A percentile compares a stretch with the other conserved stretches of the same genome.
These are phyloP conservation scores for Drosophila imparisetae DNA, from an alignment of 2,888 invertebrate genomes.

Conservation along the genomic window DNA sequence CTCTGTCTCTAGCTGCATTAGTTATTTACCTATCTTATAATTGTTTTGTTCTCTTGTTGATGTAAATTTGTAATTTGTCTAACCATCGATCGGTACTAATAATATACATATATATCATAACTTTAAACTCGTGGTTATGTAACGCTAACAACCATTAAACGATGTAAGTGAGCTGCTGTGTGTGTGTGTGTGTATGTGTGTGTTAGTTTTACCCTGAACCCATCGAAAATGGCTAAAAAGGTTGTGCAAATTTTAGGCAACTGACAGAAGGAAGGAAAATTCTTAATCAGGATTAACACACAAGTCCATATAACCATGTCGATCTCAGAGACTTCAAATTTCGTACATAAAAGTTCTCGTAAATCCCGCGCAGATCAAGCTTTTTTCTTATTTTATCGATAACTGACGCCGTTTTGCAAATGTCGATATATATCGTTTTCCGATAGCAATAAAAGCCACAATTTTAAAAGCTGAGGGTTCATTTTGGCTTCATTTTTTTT, in stretches of 20 bases:
- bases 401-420: background rate
- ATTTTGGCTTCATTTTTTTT: no score
- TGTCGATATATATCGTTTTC: background rate
- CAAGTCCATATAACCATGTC: background rate
- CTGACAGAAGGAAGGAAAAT: background rate
- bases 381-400: background rate
- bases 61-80: constrained; percentile 50
- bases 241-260: background rate
- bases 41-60: constrained; percentile 40
- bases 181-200: constrained; percentile 19
- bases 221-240: background rate
- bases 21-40: constrained; percentile 22
- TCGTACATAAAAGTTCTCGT: no score
- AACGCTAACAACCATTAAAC: constrained; percentile 29
- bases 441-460: background rate
- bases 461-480: background rate
- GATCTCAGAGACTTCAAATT: no score
- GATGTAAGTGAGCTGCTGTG: constrained; percentile 27
- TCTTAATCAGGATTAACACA: background rate
- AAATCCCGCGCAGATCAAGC: background rate
- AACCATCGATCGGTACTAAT: constrained; percentile 44
- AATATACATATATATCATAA: constrained; percentile 16
- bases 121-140: constrained; percentile 29
- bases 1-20: constrained; percentile 32
- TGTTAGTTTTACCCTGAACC: constrained; percentile 21